Evolutionary conservation across 2,113 vertebrate species (phyloP).

Genomic region (Dasyurus viverrinus): DNA sequence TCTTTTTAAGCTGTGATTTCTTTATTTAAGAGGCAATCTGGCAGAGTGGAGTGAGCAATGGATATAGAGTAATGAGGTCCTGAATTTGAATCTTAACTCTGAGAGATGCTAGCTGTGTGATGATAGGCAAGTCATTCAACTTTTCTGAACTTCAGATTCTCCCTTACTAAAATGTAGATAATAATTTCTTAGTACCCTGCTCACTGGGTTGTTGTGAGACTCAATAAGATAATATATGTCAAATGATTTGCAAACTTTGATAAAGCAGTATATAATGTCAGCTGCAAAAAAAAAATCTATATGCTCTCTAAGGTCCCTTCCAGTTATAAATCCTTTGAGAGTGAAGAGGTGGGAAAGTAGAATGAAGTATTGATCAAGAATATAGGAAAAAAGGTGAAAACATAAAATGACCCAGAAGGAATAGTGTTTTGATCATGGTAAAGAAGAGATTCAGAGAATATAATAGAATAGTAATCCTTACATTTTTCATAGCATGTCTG

Average conservation of each 20-base stretch:
- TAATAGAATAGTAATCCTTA: conserved; percentile 8
- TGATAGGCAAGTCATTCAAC: not conserved
- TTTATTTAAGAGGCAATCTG: not conserved
- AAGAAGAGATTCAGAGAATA: not conserved
- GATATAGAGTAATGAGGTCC: not conserved
- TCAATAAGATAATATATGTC: not conserved
- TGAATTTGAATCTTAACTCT: not conserved
- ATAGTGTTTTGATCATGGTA: not conserved
- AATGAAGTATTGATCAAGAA: not conserved
- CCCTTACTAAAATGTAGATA: not conserved
- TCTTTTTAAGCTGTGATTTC: not conserved
- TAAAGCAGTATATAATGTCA: not conserved
- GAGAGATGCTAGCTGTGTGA: not conserved
- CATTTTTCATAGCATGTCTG: not conserved
- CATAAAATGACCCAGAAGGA: not conserved
- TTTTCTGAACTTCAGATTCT: not conserved
- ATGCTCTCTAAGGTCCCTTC: not conserved
- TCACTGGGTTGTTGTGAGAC: not conserved
- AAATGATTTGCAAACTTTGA: not conserved
- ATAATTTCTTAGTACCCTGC: not conserved
- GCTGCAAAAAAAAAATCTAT: not conserved
- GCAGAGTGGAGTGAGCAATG: not conserved
- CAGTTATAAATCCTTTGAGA: not conserved
- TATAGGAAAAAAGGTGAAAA: not conserved
- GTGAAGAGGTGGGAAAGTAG: not conserved